Conservation (phyloP, 2,113 vertebrate genomes). For the Felis chaus region DNA sequence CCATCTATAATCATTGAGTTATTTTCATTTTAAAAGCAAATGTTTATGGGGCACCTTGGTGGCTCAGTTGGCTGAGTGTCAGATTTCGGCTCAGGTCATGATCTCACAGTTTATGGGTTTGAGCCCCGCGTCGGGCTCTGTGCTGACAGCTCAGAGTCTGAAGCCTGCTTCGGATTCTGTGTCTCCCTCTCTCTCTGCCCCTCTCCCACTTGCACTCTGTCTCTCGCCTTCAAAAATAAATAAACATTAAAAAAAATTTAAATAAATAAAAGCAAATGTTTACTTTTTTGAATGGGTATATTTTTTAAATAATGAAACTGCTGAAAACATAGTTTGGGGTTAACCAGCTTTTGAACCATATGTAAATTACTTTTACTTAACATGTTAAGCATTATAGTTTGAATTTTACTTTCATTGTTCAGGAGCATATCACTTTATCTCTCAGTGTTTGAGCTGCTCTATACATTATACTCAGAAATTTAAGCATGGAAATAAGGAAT, state of each 20-base stretch:
- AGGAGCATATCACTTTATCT: neutral
- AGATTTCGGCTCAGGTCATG: too few species aligned
- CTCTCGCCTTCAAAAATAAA: too few species aligned
- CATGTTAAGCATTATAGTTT: neutral
- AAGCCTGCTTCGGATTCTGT: too few species aligned
- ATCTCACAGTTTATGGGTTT: too few species aligned
- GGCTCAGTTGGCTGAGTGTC: too few species aligned
- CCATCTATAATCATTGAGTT: neutral
- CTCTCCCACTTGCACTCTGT: too few species aligned
- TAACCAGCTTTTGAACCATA: neutral
- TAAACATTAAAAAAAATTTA: too few species aligned
- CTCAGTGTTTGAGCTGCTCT: neutral
- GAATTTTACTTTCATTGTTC: slow-evolving; percentile 10
- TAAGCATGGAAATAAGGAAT: neutral
- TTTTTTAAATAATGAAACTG: slow-evolving; percentile 29
- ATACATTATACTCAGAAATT: neutral
- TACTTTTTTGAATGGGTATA: neutral
- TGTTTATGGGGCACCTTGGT: neutral
- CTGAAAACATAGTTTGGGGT: slow-evolving; percentile 6
- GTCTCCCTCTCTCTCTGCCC: too few species aligned
- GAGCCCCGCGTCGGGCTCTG: fast-evolving
- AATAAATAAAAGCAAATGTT: neutral
- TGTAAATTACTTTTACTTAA: slow-evolving; percentile 4
- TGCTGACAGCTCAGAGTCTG: too few species aligned
- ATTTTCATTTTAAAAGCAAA: slow-evolving; percentile 44